Evolutionary conservation across 1,140 invertebrate genomes (phyloP), one percentile per base, ranked within the genome.

Genomic region (Musca vetustissima): DNA sequence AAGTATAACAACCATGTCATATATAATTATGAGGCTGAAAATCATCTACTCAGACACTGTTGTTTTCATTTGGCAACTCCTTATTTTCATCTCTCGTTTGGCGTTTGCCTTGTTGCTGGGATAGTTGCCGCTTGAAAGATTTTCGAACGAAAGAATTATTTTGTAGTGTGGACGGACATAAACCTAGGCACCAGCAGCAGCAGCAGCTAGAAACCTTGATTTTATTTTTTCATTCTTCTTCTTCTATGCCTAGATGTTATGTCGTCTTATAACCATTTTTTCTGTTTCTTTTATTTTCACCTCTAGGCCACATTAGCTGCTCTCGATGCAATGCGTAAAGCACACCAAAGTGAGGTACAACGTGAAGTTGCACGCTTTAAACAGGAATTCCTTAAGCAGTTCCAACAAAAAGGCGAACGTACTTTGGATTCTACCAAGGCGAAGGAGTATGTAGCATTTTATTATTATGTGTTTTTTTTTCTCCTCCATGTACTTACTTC

Each of bases 241-340:
- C 4, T 28, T 24, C 3, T 28, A 2, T 43, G 36, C 36, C 36
- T 43, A 9, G 36, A 43, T 43, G 43, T 22, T 68, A 21, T 36
- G 9, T 64, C 24, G 36, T 61, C 14, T 61, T 36, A 21, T 28
- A 19, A 28, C 19, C 2, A 36, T 47, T 11, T 66, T 6, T 50
- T 48, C 11, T 64, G 22, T 69, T 52, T 53, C n/a, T 68, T n/a
- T 55, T 68, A 17, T 28, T 52, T 32, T 55, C 48, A 36, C 28
- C 53, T 68, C 11, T 61, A 82, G 80, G 90, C 90, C 4, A 92
- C 91, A 25, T 76, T 92, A 64, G 88, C 89, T 71, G 94, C 95
- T 15, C 83, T 97, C 66, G 95, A 97, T 82, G 94, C 93, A 4
- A 95, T 97, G 90, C 87, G 93, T 49, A 95, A 96, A 82, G 94